A percentile compares a stretch with the other conserved stretches of the same genome.
These are phyloP conservation scores for Cephus cinctus DNA, from an alignment of 1,140 invertebrate genomes.

Conservation along the genomic window DNA sequence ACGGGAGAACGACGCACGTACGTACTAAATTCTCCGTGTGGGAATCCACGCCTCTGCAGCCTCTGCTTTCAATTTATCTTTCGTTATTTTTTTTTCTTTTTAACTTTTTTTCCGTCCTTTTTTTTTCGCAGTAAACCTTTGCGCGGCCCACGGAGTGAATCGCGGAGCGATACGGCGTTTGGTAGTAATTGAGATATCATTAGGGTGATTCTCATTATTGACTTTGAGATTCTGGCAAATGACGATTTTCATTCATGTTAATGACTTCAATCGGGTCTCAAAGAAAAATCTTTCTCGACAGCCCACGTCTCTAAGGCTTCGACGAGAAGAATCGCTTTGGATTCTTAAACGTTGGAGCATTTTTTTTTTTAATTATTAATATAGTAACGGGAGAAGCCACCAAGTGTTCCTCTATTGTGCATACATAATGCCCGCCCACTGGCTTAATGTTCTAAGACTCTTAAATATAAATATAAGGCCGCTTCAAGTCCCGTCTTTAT, in stretches of 20 bases:
- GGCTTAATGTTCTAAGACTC: slow-evolving; percentile 33
- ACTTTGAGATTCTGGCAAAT: too few species aligned
- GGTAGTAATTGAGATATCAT: too few species aligned
- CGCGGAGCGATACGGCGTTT: too few species aligned
- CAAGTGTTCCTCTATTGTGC: slow-evolving; percentile 15
- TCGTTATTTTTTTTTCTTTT: too few species aligned
- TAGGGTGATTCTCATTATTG: too few species aligned
- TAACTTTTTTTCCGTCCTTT: too few species aligned
- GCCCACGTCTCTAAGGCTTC: too few species aligned
- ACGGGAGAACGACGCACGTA: not conserved
- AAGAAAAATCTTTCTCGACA: too few species aligned
- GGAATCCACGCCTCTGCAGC: slow-evolving; percentile 37
- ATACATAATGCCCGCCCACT: slow-evolving; percentile 23
- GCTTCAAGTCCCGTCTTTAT: slow-evolving; percentile 17
- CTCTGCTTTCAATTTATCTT: slow-evolving; percentile 43
- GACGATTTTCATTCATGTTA: too few species aligned
- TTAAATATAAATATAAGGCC: slow-evolving; percentile 28
- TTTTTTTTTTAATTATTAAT: slow-evolving; percentile 5
- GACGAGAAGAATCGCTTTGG: not conserved
- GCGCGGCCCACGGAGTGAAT: too few species aligned
- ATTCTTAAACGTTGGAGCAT: not conserved
- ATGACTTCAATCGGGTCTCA: too few species aligned
- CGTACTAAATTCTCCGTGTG: slow-evolving; percentile 22
- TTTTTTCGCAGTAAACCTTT: too few species aligned
- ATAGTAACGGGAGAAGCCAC: not conserved